Evolutionary conservation across 2,888 invertebrate genomes (phyloP).

Genomic region (Netelia virgata): DNA sequence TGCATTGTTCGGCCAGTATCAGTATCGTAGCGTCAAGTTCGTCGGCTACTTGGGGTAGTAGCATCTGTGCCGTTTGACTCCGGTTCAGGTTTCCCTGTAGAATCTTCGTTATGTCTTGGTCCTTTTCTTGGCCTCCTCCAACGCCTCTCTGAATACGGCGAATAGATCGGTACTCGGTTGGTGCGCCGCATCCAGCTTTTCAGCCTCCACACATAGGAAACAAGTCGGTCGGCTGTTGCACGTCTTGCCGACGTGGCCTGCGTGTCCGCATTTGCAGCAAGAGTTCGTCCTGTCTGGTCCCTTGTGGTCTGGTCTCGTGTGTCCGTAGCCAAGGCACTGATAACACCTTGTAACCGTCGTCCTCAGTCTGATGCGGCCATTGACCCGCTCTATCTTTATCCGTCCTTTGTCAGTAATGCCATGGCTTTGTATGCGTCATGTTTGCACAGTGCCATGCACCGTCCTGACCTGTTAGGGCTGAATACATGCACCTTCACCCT

Average conservation of each 20-base stretch:
- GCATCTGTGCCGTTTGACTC: constrained; percentile 31
- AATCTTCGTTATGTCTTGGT: constrained; percentile 34
- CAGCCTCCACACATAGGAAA: constrained; percentile 34
- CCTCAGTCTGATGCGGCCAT: constrained; percentile 43
- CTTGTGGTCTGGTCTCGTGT: background rate
- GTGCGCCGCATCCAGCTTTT: constrained; percentile 27
- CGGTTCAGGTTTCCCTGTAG: constrained; percentile 52
- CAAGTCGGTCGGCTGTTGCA: constrained; percentile 4
- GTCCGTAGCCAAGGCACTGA: constrained; percentile 15
- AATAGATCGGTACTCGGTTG: constrained; percentile 1
- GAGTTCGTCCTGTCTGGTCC: constrained; percentile 8
- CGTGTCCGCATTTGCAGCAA: constrained; percentile 42
- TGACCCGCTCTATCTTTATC: constrained; percentile 22
- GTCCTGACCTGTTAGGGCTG: constrained; percentile 40
- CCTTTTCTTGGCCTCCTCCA: constrained; percentile 49
- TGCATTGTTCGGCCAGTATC: constrained; percentile 44
- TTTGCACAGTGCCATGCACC: constrained; percentile 52
- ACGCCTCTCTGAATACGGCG: constrained; percentile 44
- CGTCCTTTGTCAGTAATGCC: constrained; percentile 28
- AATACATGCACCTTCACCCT: background rate
- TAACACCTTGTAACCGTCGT: constrained; percentile 35
- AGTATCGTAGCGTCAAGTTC: constrained; percentile 46
- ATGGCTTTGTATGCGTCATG: constrained; percentile 22
- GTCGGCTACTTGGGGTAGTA: constrained; percentile 42
- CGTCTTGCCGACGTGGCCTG: constrained; percentile 31